Percentiles rank a stretch among this genome's conserved stretches.
phyloP scores from a whole-genome alignment of 2,888 invertebrate species.

The Didymodactylos carnosus region DNA sequence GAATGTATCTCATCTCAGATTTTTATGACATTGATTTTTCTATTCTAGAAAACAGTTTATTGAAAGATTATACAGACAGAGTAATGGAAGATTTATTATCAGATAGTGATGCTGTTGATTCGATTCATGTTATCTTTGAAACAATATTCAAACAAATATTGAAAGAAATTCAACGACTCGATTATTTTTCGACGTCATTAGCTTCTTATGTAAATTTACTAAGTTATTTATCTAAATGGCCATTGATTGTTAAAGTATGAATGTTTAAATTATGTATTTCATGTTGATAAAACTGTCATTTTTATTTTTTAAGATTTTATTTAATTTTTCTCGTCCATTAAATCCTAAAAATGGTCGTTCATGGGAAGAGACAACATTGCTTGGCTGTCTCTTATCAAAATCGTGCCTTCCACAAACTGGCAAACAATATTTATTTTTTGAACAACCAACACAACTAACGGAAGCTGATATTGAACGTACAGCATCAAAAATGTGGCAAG shows the following conservation, averaged over 20 bases:
- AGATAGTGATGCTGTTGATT: background rate
- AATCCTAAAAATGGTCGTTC: background rate
- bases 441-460: background rate
- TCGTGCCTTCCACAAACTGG: background rate
- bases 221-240: background rate
- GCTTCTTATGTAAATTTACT: background rate
- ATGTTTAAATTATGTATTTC: background rate
- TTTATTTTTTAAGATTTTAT: background rate
- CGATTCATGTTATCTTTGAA: background rate
- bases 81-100: background rate
- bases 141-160: background rate
- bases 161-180: background rate
- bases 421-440: conserved; percentile 7
- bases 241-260: background rate
- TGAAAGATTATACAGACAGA: background rate
- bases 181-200: background rate
- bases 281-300: too few species aligned
- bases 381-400: conserved; percentile 4
- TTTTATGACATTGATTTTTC: background rate
- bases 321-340: background rate
- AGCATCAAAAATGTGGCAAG: conserved; percentile 2
- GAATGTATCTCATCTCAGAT: background rate
- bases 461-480: conserved; percentile 4
- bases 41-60: background rate
- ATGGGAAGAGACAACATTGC: conserved; percentile 6